Evolutionary conservation across 2,888 invertebrate species (phyloP), one percentile per base, ranked within the genome.

Genomic region (Coecobrya sp.): DNA sequence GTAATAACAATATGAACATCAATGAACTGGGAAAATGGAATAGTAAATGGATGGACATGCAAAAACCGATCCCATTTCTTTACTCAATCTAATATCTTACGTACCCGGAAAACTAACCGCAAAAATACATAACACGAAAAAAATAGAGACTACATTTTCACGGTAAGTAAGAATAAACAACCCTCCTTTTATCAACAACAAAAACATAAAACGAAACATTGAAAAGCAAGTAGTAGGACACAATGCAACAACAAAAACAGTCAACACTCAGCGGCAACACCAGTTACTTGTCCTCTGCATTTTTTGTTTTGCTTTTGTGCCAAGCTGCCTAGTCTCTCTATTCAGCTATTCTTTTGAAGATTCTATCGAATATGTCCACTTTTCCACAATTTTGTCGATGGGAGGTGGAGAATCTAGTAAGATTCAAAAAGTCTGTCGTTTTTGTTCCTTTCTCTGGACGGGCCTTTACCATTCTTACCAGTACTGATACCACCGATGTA

Each of bases 41-140:
- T 7, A 52, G 81, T 81, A 89, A 86, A 89, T 89, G 88, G 88
- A 89, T 89, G 88, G 81, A 89, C 88, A 89, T 79, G 88, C 88
- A 68, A 81, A 86, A 89, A 81, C 49, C 65, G 88, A 89, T 89
- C 81, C 52, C 45, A 89, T 89, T 81, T 89, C 87, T 59, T 42
- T 76, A 30, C 68, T 68, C 81, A 89, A 87, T 87, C 79, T 79
- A 87, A 87, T 87, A 30, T 36, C 36, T 86, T 65, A 22, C 86
- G 65, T 65, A 65, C 27, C 65, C 65, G n/a, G 65, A 11, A 25
- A 65, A 27, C 27, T 27, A 5, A 65, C 65, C 25, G 5, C 25
- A 25, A 65, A 27, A 27, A 65, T 65, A n/a, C 65, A 27, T 27
- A 59, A n/a, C n/a, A n/a, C n/a, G n/a, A n/a, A n/a, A n/a, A 19